phyloP scores from a whole-genome alignment of 1,140 invertebrate species.

The Tyrophagus putrescentiae region DNA sequence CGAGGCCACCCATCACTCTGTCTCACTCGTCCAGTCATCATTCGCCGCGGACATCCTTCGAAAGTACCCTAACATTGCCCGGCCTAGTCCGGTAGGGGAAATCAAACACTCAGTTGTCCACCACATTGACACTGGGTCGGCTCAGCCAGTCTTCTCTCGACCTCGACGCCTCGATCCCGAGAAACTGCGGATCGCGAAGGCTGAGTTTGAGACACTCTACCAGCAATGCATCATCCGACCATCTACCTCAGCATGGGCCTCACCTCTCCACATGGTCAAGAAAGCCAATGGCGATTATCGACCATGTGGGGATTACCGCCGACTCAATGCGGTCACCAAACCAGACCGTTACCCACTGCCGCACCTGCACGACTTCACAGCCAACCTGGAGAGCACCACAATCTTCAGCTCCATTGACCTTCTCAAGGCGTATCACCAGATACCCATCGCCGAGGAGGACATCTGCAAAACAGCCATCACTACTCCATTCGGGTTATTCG shows the following conservation, averaged over 20 bases:
- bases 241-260: slow-evolving; percentile 22
- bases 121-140: slow-evolving; percentile 22
- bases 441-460: slow-evolving; percentile 20
- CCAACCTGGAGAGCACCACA: slow-evolving; percentile 11
- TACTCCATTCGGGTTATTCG: slow-evolving; percentile 29
- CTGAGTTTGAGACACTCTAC: slow-evolving; percentile 21
- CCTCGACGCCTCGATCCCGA: slow-evolving; percentile 19
- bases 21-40: too few relatives aligned
- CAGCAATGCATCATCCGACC: slow-evolving; percentile 20
- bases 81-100: background rate
- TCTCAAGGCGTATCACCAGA: slow-evolving; percentile 26
- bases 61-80: slow-evolving; percentile 9
- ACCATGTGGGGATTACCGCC: slow-evolving; percentile 28
- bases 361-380: slow-evolving; percentile 26
- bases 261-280: slow-evolving; percentile 30
- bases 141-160: slow-evolving; percentile 15
- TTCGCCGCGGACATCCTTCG: slow-evolving; percentile 6
- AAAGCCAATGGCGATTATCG: slow-evolving; percentile 25
- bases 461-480: slow-evolving; percentile 26
- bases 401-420: slow-evolving; percentile 27
- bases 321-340: slow-evolving; percentile 27
- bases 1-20: background rate
- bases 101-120: slow-evolving; percentile 21
- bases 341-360: slow-evolving; percentile 29
- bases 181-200: slow-evolving; percentile 19